These are phyloP conservation scores for Hippoglossus stenolepis DNA, from an alignment of 2,113 vertebrate species.

Conservation along the genomic window DNA sequence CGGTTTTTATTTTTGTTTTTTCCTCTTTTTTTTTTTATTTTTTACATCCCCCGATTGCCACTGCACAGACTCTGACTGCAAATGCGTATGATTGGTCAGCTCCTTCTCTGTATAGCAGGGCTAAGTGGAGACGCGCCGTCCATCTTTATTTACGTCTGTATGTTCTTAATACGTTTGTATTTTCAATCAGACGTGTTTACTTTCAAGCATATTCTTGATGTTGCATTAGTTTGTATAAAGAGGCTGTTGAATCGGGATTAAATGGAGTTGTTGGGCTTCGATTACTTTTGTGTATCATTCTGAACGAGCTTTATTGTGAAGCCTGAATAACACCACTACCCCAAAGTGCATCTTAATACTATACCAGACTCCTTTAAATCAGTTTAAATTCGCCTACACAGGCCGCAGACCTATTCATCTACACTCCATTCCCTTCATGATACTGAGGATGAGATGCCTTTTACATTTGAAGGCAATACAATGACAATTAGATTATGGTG, in stretches of 20 bases:
- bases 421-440: constrained; percentile 70
- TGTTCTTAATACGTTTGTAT: not conserved
- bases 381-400: constrained; percentile 78
- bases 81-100: no score
- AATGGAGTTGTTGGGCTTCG: constrained; percentile 63
- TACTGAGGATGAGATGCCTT: constrained; percentile 79
- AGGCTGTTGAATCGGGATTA: constrained; percentile 53
- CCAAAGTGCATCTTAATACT: constrained; percentile 82
- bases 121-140: no score
- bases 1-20: no score
- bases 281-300: constrained; percentile 62
- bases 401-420: constrained; percentile 77
- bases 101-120: no score
- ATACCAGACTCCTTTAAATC: constrained; percentile 79
- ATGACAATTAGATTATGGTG: constrained; percentile 84
- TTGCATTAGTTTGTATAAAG: constrained; percentile 37
- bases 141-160: no score
- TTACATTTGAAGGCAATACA: constrained; percentile 83
- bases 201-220: constrained; percentile 40
- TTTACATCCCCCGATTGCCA: no score
- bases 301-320: constrained; percentile 71
- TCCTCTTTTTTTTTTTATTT: no score
- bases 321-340: constrained; percentile 75
- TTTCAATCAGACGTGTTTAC: constrained; percentile 10
- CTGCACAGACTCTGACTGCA: no score